A percentile compares a stretch with the other conserved stretches of the same genome.
Conservation (phyloP, 2,113 vertebrate species). For the Glareola pratincola region DNA sequence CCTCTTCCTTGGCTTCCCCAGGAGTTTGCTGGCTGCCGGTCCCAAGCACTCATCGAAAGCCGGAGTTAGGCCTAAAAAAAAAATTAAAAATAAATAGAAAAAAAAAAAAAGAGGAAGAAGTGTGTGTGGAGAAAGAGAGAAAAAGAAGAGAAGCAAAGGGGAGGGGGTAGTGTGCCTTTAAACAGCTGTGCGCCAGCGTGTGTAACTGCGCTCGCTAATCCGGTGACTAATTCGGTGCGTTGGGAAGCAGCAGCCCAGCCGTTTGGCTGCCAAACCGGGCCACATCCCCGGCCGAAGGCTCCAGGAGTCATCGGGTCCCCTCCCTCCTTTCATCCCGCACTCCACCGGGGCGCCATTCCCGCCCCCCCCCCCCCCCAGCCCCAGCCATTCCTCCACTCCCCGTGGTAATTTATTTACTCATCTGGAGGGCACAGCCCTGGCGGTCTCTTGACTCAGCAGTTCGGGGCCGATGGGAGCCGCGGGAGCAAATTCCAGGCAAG, state of each 20-base stretch:
- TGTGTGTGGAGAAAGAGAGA: neutral
- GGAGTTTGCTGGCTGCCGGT: neutral
- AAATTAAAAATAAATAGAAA: neutral
- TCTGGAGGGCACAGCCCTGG: slow-evolving; percentile 61
- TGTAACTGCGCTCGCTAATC: slow-evolving; percentile 52
- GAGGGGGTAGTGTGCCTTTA: slow-evolving; percentile 59
- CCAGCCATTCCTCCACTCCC: neutral
- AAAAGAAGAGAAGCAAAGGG: neutral
- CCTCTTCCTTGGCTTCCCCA: neutral
- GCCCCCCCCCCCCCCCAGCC: too few species aligned
- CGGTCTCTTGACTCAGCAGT: slow-evolving; percentile 70
- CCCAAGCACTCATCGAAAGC: neutral
- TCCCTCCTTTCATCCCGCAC: neutral
- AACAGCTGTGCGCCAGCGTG: slow-evolving; percentile 53
- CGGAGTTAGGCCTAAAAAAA: neutral
- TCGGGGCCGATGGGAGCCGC: slow-evolving; percentile 31
- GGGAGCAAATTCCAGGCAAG: slow-evolving; percentile 69
- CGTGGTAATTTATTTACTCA: slow-evolving; percentile 70
- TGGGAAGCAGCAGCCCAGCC: neutral
- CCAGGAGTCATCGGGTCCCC: slow-evolving; percentile 12
- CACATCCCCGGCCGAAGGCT: slow-evolving; percentile 16
- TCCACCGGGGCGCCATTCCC: neutral
- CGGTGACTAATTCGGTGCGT: slow-evolving; percentile 59
- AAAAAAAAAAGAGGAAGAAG: too few species aligned
- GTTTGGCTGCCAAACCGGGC: slow-evolving; percentile 47